Evolutionary conservation across 2,797 vertebrate genomes (phyloP), one percentile per base, ranked within the genome.

Genomic region (Limosa lapponica): DNA sequence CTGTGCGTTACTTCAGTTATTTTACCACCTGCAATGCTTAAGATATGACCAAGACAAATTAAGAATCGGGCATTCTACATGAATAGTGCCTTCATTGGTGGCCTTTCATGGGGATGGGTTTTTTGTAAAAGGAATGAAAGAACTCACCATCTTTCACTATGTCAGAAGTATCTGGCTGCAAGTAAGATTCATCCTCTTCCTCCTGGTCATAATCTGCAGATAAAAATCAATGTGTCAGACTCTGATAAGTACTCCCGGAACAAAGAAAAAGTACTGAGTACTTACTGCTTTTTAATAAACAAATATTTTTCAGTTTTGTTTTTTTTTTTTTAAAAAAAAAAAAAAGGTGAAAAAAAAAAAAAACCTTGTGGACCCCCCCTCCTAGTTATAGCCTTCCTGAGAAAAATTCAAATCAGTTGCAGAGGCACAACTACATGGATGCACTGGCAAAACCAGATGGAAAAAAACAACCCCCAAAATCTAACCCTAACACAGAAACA

Each of bases 131-230:
- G 41, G 8, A 94, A 71, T 11, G 18, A 51, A 86, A 75, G 70
- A 55, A 82, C 80, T 78, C 73, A 78, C 98, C 98, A 41, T 98
- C 97, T 4, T 82, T 98, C 97, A 97, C 89, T 81, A 98, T 61
- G 65, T 96, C 67, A 7, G 95, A 20, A 44, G 97, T 98, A 77
- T 99, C 99, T 0, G 99, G 99, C 91, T 98, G 98, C 91, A 99
- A 30, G 75, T 99, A 99, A 12, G 99, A 99, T 51, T 99, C 99
- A 0, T 99, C 99, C 8, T 98, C 98, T 12, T 99, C 99, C 1
- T 99, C 99, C 4, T 99, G 99, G 25, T 99, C 98, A 0, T 98
- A 98, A 95, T 98, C 98, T 98, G 96, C 16, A 92, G 36, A 90
- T 34, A 84, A 92, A 93, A 91, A 82, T 52, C 43, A 58, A 7